These are phyloP conservation scores for Acleris sparsana DNA, from an alignment of 2,888 invertebrate genomes.

Conservation along the genomic window DNA sequence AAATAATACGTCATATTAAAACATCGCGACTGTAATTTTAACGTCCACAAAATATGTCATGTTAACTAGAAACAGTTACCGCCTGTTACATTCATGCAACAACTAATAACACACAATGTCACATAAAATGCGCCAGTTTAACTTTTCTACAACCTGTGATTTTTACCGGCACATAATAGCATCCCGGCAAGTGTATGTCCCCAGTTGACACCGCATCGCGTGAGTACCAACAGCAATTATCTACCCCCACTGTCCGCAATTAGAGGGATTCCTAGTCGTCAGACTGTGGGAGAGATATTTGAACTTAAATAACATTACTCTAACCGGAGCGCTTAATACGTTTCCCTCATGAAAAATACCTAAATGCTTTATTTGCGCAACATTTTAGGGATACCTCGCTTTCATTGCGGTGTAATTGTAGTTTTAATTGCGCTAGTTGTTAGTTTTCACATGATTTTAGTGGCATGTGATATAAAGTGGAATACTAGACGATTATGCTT, in stretches of 20 bases:
- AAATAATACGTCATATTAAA: no score
- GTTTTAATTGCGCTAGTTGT: slow-evolving; percentile 38
- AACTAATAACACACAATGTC: no score
- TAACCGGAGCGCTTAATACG: slow-evolving; percentile 39
- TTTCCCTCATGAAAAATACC: slow-evolving; percentile 39
- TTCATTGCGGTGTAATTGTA: slow-evolving; percentile 36
- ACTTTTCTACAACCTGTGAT: background rate
- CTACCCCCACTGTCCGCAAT: slow-evolving; percentile 55
- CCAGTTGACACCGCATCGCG: slow-evolving; percentile 38
- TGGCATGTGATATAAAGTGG: slow-evolving; percentile 26
- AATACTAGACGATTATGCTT: slow-evolving; percentile 7
- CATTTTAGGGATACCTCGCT: slow-evolving; percentile 39
- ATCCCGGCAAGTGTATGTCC: slow-evolving; percentile 25
- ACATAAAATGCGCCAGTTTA: no score
- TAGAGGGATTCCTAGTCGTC: slow-evolving; percentile 62
- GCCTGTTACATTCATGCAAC: no score
- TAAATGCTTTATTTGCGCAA: slow-evolving; percentile 40
- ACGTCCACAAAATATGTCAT: no score
- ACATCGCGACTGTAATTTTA: no score
- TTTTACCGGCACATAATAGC: slow-evolving; percentile 22
- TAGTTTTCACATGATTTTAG: slow-evolving; percentile 36
- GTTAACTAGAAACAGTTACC: no score
- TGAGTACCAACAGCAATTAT: slow-evolving; percentile 50
- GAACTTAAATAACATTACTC: slow-evolving; percentile 49
- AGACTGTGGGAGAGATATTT: slow-evolving; percentile 70